These are phyloP conservation scores for Gambusia yucatana DNA, from an alignment of 2,797 vertebrate species.

Conservation along the genomic window DNA sequence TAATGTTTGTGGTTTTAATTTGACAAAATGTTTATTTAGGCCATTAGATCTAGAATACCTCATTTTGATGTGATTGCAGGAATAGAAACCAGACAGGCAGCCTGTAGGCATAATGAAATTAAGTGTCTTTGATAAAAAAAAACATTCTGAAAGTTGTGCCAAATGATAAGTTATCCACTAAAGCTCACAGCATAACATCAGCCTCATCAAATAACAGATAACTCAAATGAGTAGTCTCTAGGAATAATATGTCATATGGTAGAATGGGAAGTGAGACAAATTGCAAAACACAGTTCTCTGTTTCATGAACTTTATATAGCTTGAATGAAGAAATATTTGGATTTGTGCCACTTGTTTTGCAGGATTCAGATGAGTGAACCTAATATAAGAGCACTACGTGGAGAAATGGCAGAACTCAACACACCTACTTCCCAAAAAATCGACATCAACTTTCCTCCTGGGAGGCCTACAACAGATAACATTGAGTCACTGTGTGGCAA, in stretches of 20 bases:
- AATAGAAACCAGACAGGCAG: not conserved
- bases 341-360: slow-evolving; percentile 37
- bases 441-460: slow-evolving; percentile 76
- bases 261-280: not conserved
- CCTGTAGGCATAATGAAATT: not conserved
- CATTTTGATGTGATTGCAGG: not conserved
- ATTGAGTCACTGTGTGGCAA: slow-evolving; percentile 67
- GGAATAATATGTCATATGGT: not conserved
- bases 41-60: not conserved
- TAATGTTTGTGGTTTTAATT: not conserved
- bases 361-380: slow-evolving; percentile 33
- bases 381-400: not conserved
- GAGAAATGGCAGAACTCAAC: slow-evolving; percentile 11
- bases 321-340: not conserved
- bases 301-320: not conserved
- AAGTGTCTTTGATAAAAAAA: not conserved
- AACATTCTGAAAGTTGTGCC: not conserved
- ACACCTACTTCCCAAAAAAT: slow-evolving; percentile 4
- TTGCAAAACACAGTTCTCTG: slow-evolving; percentile 8
- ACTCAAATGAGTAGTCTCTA: not conserved
- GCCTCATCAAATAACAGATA: not conserved
- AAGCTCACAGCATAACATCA: not conserved
- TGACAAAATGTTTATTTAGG: not conserved
- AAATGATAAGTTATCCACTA: not conserved
- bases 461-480: slow-evolving; percentile 61